A percentile compares a stretch with the other conserved stretches of the same genome.
Evolutionary conservation across 2,888 invertebrate genomes (phyloP).

Genomic region (Agonopterix arenella): DNA sequence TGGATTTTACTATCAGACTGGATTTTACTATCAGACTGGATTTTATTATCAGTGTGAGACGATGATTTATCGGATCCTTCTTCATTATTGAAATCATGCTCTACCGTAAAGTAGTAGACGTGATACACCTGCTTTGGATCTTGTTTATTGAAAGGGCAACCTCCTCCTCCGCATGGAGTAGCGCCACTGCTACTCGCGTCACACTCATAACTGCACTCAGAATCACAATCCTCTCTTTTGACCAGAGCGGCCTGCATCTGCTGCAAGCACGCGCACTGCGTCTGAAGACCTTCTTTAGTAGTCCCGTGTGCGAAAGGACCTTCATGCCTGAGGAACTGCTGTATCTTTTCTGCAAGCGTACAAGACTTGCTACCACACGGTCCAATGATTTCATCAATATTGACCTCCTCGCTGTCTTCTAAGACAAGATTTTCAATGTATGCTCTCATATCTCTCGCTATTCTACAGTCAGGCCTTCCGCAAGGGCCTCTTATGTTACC

Average conservation of each 20-base stretch:
- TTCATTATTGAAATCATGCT: constrained; percentile 41
- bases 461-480: constrained; percentile 58
- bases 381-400: constrained; percentile 50
- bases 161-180: constrained; percentile 37
- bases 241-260: constrained; percentile 47
- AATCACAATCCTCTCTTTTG: constrained; percentile 35
- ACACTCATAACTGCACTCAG: constrained; percentile 46
- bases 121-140: constrained; percentile 35
- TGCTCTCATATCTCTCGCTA: constrained; percentile 56
- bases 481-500: constrained; percentile 65
- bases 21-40: too few relatives aligned
- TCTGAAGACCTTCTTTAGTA: constrained; percentile 47
- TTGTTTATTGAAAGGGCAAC: constrained; percentile 33
- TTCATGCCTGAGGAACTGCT: constrained; percentile 53
- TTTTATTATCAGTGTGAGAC: too few relatives aligned
- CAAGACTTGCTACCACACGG: constrained; percentile 65
- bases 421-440: constrained; percentile 59
- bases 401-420: constrained; percentile 53
- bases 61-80: constrained; percentile 7
- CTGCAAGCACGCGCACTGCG: constrained; percentile 59
- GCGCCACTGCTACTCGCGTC: constrained; percentile 32
- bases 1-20: neutral
- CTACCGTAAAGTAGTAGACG: constrained; percentile 62
- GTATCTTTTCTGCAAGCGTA: constrained; percentile 53
- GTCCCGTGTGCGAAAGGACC: constrained; percentile 38